Evolutionary conservation across 1,140 invertebrate genomes (phyloP), one percentile per base, ranked within the genome.

Genomic region (Bombus soroeensis): DNA sequence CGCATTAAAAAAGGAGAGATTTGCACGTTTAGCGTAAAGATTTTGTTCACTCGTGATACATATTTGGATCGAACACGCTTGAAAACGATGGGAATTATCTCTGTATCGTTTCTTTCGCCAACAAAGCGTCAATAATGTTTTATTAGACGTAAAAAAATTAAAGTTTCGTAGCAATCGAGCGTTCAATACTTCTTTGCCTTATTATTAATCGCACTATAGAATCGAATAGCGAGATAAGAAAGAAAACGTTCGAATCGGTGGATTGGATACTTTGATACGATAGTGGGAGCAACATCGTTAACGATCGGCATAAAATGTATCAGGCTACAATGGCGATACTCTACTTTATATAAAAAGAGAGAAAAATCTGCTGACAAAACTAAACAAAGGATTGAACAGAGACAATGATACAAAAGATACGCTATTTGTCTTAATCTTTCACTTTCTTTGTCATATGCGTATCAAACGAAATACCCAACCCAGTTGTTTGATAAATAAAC

Each of bases 151-250:
- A 41, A 47, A 72, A 62, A 80, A 76, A 83, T 83, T 76, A 83
- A 83, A 83, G 72, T 83, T 83, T 83, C 73, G 72, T 83, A 83
- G 72, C 74, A 83, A 32, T 53, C 13, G 72, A 66, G 53, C 72
- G 43, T 76, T 53, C 28, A 39, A 62, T 81, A 43, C 37, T 74
- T 62, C 9, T 32, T 37, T 75, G 41, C 41, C 72, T 76, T 39
- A 5, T 76, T 47, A 76, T 76, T 68, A 66, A 70, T 83, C 39
- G 32, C n/a, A 32, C 5, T 34, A 34, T 18, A 5, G 12, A 18
- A n/a, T 39, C 4, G 39, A 15, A n/a, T 28, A 71, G 68, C 32
- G 68, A 28, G 4, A 72, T 4, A 12, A 39, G 47, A 39, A 3
- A 28, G 25, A 2, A 18, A 34, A 10, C 5, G 34, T 71, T 71